Conservation (phyloP, 2,113 vertebrate genomes). For the Hippolais icterina region DNA sequence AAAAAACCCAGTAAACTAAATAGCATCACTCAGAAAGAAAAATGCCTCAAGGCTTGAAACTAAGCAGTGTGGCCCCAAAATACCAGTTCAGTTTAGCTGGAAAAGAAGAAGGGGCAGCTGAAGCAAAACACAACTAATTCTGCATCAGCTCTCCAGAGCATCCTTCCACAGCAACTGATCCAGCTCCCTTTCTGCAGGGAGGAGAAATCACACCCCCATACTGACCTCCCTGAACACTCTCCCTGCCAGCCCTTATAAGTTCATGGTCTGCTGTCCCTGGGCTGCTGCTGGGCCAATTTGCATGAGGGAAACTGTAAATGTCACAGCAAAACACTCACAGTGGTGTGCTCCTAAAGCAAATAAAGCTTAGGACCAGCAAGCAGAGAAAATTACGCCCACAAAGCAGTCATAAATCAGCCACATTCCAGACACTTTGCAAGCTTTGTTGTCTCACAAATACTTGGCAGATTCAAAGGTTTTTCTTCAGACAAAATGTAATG, state of each 20-base stretch:
- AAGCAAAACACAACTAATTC: background rate
- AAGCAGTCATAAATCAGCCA: background rate
- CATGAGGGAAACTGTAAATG: slow-evolving; percentile 3
- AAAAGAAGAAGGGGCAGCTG: background rate
- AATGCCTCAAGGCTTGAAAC: background rate
- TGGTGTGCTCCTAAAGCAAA: background rate
- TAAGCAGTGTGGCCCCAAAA: background rate
- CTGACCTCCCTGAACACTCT: background rate
- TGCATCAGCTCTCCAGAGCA: background rate
- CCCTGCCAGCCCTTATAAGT: background rate
- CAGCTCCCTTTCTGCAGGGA: background rate
- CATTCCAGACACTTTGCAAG: background rate
- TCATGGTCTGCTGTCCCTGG: background rate
- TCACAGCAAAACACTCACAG: background rate
- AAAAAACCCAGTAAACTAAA: background rate
- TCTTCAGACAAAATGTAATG: background rate
- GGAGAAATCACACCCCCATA: background rate
- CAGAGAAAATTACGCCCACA: background rate
- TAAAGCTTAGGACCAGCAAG: background rate
- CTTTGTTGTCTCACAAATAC: background rate
- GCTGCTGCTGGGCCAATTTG: background rate
- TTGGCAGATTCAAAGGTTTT: background rate
- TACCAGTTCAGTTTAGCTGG: background rate
- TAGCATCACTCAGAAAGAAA: background rate
- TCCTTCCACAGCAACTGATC: background rate